phyloP scores from a whole-genome alignment of 2,113 vertebrate genomes.

The Pseudonaja textilis region DNA sequence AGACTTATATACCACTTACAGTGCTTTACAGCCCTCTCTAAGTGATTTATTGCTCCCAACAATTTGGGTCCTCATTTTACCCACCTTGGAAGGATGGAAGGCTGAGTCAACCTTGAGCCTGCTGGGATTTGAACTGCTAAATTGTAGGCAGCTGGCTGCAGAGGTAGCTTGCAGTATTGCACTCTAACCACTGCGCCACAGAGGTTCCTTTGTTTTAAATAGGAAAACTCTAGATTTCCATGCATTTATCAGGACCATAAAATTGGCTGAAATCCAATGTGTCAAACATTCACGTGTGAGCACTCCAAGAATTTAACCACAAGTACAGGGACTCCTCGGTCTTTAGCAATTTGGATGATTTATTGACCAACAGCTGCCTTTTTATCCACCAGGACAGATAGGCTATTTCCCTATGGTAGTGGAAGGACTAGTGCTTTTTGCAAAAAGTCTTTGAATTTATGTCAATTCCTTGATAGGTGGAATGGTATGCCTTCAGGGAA shows the following conservation, averaged over 20 bases:
- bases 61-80: too few species aligned
- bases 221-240: constrained; percentile 49
- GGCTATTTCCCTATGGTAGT: not conserved
- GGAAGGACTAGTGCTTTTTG: not conserved
- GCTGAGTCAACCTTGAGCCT: too few species aligned
- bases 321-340: constrained; percentile 13
- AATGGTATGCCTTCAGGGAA: not conserved
- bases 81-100: too few species aligned
- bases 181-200: too few species aligned
- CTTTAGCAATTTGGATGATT: constrained; percentile 19
- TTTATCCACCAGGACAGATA: constrained; percentile 1
- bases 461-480: not conserved
- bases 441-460: constrained; percentile 3
- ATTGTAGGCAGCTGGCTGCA: too few species aligned
- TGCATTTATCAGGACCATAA: constrained; percentile 30
- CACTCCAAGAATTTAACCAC: constrained; percentile 29
- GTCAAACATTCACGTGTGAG: constrained; percentile 34
- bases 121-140: too few species aligned
- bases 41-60: too few species aligned
- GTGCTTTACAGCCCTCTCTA: too few species aligned
- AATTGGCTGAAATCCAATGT: constrained; percentile 46
- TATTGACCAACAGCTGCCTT: constrained; percentile 16
- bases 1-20: too few species aligned
- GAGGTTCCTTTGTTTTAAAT: too few species aligned
- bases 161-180: too few species aligned